Conservation (phyloP, 2,888 invertebrate species). For the Torymus aiolomorphi region DNA sequence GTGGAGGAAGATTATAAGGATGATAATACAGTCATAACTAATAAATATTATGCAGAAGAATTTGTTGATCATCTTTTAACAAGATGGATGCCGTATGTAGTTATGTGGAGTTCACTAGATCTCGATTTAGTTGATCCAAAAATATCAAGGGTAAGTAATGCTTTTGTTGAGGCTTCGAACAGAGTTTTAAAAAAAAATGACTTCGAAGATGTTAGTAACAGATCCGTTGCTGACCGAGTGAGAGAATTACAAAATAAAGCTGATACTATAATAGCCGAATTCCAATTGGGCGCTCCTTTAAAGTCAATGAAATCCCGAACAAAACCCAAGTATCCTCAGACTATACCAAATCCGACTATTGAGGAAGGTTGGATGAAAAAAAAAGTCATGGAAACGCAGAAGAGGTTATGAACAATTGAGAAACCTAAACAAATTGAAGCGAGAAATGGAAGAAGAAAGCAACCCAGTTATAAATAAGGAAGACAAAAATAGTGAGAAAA, state of each 20-base stretch:
- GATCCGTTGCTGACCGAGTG: not conserved
- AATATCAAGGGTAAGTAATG: conserved; percentile 56
- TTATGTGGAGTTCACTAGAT: conserved; percentile 52
- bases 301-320: no score
- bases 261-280: no score
- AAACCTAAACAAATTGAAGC: not conserved
- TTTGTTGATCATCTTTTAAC: conserved; percentile 55
- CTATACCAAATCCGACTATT: no score
- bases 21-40: no score
- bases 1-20: no score
- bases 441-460: no score
- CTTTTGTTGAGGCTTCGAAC: conserved; percentile 51
- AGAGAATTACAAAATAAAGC: not conserved
- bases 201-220: no score
- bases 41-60: conserved; percentile 50
- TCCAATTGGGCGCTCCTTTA: no score
- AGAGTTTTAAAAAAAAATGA: not conserved
- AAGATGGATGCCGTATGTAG: no score
- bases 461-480: no score
- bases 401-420: not conserved
- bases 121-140: conserved; percentile 48
- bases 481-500: no score
- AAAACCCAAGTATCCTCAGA: no score
- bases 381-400: not conserved
- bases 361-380: not conserved